Evolutionary conservation across 1,140 invertebrate genomes (phyloP), one percentile per base, ranked within the genome.

Genomic region (Oscheius sp.): DNA sequence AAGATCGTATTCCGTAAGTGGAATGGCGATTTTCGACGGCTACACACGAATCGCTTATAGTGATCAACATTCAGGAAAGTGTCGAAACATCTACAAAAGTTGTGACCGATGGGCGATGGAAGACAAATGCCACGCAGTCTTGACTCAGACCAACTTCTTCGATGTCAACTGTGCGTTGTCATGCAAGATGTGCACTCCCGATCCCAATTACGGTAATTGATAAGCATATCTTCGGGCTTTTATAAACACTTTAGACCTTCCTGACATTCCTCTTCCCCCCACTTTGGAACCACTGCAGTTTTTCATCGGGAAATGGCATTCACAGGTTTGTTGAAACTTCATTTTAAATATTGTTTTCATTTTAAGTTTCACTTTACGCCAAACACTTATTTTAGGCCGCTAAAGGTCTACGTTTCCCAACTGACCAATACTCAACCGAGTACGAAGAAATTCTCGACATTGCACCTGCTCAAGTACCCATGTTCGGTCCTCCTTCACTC

Each of bases 81-180:
- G 82, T 76, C 75, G 82, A 35, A 82, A 83, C 68, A 83, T 83
- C 26, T 83, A 83, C 69, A 74, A 84, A 52, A 81, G 79, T 63
- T 83, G 82, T 55, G 82, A 83, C 65, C 73, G 82, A 58, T 83
- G 82, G 82, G 82, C 82, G 28, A 80, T 83, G 71, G 82, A 83
- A 68, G 82, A 83, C 64, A 83, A 83, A 61, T 83, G 82, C 63
- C 82, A 83, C 52, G 64, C 83, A 34, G 82, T 83, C 32, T 20
- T 73, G 31, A 82, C 79, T 28, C 79, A 84, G 72, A 83, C 82
- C 35, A 84, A 83, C 59, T 83, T 83, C 46, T 83, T 83, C 59
- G 82, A 83, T 75, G 81, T 84, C 23, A 83, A 83, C 58, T 83
- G 82, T 67, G 82, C 82, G 1, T 69, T 83, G 31, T 78, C 77